phyloP scores from a whole-genome alignment of 2,888 invertebrate species.

The Linnaemya tessellans region DNA sequence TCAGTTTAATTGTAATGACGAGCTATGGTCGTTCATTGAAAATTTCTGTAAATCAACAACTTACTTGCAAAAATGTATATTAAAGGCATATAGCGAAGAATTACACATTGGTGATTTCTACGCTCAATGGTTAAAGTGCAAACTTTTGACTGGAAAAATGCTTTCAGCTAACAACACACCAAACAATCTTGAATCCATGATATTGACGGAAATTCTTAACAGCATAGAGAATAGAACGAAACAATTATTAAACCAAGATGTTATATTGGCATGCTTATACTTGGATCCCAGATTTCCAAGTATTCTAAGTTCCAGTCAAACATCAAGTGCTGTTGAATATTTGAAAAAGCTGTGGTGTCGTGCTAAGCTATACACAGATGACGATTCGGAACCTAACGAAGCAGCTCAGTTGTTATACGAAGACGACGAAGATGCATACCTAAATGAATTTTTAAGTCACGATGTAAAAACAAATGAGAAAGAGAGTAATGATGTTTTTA shows the following conservation, averaged over 20 bases:
- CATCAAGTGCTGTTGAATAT: conserved; percentile 43
- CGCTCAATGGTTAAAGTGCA: conserved; percentile 64
- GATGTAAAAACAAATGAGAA: conserved; percentile 24
- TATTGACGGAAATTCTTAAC: conserved; percentile 24
- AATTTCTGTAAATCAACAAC: conserved; percentile 38
- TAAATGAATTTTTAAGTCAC: conserved; percentile 59
- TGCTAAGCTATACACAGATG: conserved; percentile 24
- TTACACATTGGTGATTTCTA: conserved; percentile 63
- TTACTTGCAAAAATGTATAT: conserved; percentile 52
- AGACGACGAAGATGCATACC: conserved; percentile 1
- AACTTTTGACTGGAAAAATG: conserved; percentile 52
- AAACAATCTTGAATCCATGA: not conserved
- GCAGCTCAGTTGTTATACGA: conserved; percentile 10
- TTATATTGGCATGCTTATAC: conserved; percentile 40
- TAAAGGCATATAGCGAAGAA: conserved; percentile 46
- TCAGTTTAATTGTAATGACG: conserved; percentile 34
- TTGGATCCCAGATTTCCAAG: conserved; percentile 61
- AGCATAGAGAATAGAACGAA: conserved; percentile 28
- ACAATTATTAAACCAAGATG: not conserved
- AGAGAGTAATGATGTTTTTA: conserved; percentile 17
- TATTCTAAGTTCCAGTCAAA: conserved; percentile 24
- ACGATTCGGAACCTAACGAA: not conserved
- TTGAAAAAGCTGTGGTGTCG: conserved; percentile 53
- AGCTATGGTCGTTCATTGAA: conserved; percentile 55
- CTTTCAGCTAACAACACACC: not conserved